These are phyloP conservation scores for Aphyosemion australe DNA, from an alignment of 2,113 vertebrate species.

Conservation along the genomic window DNA sequence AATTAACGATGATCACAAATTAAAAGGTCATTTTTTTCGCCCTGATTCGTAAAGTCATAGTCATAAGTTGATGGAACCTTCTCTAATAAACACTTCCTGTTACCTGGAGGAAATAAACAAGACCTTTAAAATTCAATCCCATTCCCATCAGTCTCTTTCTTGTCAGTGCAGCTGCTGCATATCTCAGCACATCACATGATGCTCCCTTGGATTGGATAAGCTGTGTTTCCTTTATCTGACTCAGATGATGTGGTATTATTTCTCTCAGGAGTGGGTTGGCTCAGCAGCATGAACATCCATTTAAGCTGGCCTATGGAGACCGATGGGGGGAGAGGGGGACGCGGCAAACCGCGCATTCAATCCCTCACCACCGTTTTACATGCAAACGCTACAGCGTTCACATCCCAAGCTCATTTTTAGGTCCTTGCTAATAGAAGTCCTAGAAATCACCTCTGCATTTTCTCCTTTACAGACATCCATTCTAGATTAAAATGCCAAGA, in stretches of 20 bases:
- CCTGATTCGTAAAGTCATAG: too few species aligned
- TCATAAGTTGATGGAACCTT: background rate
- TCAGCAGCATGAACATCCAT: conserved; percentile 78
- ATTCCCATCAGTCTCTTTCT: conserved; percentile 28
- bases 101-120: conserved; percentile 12
- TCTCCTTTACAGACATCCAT: conserved; percentile 44
- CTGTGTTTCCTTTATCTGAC: conserved; percentile 74
- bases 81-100: background rate
- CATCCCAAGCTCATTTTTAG: conserved; percentile 52
- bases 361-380: conserved; percentile 40
- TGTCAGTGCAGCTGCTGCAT: conserved; percentile 21
- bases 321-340: conserved; percentile 69
- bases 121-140: conserved; percentile 8
- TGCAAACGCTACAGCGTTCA: conserved; percentile 32
- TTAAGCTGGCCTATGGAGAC: conserved; percentile 76
- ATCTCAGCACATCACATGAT: conserved; percentile 43
- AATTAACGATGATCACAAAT: too few species aligned
- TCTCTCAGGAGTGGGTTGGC: conserved; percentile 72
- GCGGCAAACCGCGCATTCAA: too few species aligned
- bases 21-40: too few species aligned
- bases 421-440: conserved; percentile 62
- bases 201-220: conserved; percentile 58
- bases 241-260: conserved; percentile 76
- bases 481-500: conserved; percentile 77
- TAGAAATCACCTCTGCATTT: conserved; percentile 55